Conservation (phyloP, 2,888 invertebrate genomes). For the Hoplodrina ambigua region DNA sequence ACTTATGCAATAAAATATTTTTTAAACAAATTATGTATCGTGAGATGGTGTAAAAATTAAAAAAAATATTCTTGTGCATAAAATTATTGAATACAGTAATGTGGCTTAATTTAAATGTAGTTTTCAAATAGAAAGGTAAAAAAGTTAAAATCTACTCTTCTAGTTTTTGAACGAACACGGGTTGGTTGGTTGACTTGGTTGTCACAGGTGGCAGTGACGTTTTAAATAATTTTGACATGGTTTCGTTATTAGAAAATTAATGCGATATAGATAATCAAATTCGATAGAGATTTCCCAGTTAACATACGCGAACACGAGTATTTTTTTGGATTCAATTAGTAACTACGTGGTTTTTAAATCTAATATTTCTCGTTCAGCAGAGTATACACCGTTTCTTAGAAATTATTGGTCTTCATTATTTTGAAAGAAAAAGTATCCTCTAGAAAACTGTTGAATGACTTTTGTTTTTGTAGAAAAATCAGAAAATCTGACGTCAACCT, state of each 20-base stretch:
- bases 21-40: not conserved
- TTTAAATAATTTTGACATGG: conserved; percentile 20
- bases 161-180: conserved; percentile 27
- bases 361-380: no score
- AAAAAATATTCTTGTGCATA: no score
- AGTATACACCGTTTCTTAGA: no score
- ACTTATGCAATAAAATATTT: not conserved
- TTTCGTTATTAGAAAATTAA: conserved; percentile 8
- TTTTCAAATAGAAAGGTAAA: not conserved
- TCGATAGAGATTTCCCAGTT: not conserved
- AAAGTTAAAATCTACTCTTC: fast-evolving
- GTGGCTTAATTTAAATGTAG: no score
- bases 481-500: conserved; percentile 44
- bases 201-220: conserved; percentile 28
- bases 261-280: not conserved
- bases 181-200: not conserved
- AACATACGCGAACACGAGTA: no score
- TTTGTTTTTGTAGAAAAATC: conserved; percentile 24
- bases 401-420: not conserved
- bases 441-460: conserved; percentile 18
- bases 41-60: not conserved
- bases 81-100: not conserved
- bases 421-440: not conserved
- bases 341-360: no score
- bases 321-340: no score